Evolutionary conservation across 1,140 invertebrate species (phyloP).

Genomic region (Anoplolepis gracilipes): DNA sequence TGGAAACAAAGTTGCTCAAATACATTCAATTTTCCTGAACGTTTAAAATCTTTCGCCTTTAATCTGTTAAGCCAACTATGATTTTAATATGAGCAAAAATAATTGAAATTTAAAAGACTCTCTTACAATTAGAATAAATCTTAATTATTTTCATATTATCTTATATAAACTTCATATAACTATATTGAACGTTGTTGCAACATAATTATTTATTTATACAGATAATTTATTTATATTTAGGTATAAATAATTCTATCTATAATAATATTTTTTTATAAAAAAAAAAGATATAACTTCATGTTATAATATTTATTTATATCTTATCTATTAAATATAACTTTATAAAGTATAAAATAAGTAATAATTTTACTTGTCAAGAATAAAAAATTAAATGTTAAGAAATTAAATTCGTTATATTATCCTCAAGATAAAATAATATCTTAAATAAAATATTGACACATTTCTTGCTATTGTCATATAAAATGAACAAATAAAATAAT

Average conservation of each 20-base stretch:
- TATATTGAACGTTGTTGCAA: not conserved
- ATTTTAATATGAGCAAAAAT: slow-evolving; percentile 28
- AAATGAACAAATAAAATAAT: not conserved
- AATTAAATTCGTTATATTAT: not conserved
- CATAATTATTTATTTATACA: not conserved
- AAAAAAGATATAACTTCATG: too few species aligned
- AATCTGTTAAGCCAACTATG: not conserved
- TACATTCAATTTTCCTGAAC: slow-evolving; percentile 35
- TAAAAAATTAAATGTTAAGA: not conserved
- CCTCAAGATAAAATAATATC: not conserved
- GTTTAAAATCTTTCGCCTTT: slow-evolving; percentile 40
- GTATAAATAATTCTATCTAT: too few species aligned
- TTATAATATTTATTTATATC: too few species aligned
- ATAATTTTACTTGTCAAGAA: not conserved
- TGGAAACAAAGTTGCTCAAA: slow-evolving; percentile 21
- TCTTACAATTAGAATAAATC: not conserved
- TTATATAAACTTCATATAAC: too few species aligned
- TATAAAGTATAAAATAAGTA: not conserved
- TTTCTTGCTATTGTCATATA: not conserved
- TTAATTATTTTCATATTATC: not conserved
- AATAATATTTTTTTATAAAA: too few species aligned
- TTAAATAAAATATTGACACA: not conserved
- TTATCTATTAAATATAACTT: not conserved
- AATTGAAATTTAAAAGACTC: not conserved
- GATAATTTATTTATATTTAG: too few species aligned